phyloP scores from a whole-genome alignment of 92 coral and sea anemone genomes.

The Heteractis magnifica region DNA sequence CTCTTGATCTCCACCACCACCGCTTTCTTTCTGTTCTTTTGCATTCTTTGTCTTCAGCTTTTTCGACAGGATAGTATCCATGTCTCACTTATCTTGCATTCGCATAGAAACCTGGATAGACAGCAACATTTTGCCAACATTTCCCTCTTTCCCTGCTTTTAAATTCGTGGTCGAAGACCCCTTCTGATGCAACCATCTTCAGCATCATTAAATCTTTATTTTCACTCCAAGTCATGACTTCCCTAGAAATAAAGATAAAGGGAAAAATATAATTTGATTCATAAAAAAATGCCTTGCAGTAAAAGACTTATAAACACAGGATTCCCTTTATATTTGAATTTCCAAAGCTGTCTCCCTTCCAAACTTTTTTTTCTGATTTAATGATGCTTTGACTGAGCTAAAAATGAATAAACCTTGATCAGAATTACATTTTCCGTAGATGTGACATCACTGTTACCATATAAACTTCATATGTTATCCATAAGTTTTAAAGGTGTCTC shows the following conservation, averaged over 20 bases:
- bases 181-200: no score
- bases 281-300: no score
- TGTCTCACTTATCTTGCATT: not conserved
- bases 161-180: not conserved
- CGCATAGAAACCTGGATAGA: not conserved
- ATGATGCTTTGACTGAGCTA: no score
- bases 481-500: no score
- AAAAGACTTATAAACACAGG: no score
- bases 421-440: no score
- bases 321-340: no score
- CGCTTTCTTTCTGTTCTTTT: conserved; percentile 24
- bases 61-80: not conserved
- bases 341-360: no score
- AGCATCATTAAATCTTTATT: not conserved
- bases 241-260: not conserved
- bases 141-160: not conserved
- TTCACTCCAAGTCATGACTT: not conserved
- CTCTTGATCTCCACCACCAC: not conserved
- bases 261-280: not conserved
- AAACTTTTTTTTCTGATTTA: no score
- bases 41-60: conserved; percentile 1
- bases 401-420: no score
- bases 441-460: no score
- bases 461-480: no score
- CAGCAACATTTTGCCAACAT: not conserved